A percentile compares a stretch with the other conserved stretches of the same genome.
Conservation (phyloP, 2,888 invertebrate genomes). For the Agrilus cyanescens region DNA sequence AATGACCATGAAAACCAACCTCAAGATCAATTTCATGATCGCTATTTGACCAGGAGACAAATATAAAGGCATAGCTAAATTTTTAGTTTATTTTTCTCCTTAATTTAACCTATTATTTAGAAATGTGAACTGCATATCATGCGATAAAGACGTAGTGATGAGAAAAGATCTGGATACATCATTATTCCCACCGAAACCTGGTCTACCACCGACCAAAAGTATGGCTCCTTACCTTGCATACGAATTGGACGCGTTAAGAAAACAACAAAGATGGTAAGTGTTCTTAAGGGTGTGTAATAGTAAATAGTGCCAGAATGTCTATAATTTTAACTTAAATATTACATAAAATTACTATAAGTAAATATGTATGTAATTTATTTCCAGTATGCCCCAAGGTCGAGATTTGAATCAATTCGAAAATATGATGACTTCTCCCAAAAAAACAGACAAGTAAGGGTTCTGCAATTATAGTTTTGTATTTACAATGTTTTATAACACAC, state of each 20-base stretch:
- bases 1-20: too few relatives aligned
- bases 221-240: conserved; percentile 62
- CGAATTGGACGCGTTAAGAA: conserved; percentile 48
- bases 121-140: conserved; percentile 65
- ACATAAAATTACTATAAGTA: too few relatives aligned
- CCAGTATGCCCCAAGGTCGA: conserved; percentile 30
- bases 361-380: too few relatives aligned
- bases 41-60: background rate
- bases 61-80: background rate
- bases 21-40: background rate
- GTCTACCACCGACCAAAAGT: conserved; percentile 45
- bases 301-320: too few relatives aligned
- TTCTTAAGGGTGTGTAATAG: background rate
- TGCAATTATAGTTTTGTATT: too few relatives aligned
- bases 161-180: conserved; percentile 41
- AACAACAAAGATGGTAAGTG: conserved; percentile 38
- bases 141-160: conserved; percentile 66
- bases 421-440: conserved; percentile 18
- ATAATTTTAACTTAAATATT: too few relatives aligned
- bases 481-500: background rate
- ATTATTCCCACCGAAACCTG: conserved; percentile 37
- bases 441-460: too few relatives aligned
- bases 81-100: background rate
- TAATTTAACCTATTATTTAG: conserved; percentile 28
- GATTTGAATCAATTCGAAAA: conserved; percentile 37